A percentile compares a stretch with the other conserved stretches of the same genome.
These are phyloP conservation scores for Trachemys scripta DNA, from an alignment of 2,113 vertebrate genomes.

Conservation along the genomic window DNA sequence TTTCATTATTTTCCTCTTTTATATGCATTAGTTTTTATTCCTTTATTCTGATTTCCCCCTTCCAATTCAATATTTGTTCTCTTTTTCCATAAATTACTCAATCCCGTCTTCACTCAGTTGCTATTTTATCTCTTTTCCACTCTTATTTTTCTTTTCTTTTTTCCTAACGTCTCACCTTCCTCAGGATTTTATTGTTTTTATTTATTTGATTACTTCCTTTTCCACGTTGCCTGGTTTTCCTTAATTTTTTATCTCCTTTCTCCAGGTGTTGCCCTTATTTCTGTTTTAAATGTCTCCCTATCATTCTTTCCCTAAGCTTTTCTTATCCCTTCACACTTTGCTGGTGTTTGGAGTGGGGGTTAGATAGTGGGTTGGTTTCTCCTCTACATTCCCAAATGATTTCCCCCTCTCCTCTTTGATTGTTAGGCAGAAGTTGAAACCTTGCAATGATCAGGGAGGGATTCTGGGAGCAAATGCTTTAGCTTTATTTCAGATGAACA, in stretches of 20 bases:
- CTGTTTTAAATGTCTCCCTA: neutral
- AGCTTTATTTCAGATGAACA: neutral
- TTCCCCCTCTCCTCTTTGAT: neutral
- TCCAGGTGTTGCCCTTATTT: neutral
- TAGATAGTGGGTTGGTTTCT: neutral
- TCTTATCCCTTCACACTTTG: neutral
- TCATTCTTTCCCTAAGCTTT: neutral
- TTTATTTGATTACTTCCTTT: neutral
- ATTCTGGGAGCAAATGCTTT: neutral
- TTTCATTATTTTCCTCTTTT: too few species aligned
- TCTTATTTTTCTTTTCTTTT: neutral
- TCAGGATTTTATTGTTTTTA: neutral
- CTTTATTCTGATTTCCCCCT: too few species aligned
- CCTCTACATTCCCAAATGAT: neutral
- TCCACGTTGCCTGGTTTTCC: neutral
- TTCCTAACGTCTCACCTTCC: neutral
- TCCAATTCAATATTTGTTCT: too few species aligned
- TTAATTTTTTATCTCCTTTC: neutral
- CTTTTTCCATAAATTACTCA: too few species aligned
- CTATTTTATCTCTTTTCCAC: neutral
- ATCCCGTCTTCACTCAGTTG: too few species aligned
- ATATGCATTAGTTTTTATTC: too few species aligned
- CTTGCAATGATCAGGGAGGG: neutral
- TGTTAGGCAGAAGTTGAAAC: neutral
- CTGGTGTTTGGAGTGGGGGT: too few species aligned